phyloP scores from a whole-genome alignment of 2,888 invertebrate genomes.

The Hanleya hanleyi region DNA sequence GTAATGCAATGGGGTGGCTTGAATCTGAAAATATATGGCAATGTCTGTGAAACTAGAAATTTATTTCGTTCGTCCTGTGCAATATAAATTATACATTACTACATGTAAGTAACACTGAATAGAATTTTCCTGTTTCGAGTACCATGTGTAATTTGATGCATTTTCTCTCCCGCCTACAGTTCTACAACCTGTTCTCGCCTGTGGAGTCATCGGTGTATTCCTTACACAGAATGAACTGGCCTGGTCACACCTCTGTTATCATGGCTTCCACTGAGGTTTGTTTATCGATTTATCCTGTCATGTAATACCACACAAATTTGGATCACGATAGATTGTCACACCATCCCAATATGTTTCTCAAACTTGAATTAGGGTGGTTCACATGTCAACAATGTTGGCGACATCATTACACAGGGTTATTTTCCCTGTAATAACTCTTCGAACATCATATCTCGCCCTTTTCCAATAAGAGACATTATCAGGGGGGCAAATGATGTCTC shows the following conservation, averaged over 20 bases:
- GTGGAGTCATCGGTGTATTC: slow-evolving; percentile 51
- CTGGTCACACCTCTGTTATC: slow-evolving; percentile 43
- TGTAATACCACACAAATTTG: neutral
- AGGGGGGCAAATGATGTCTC: too few relatives aligned
- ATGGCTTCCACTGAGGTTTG: slow-evolving; percentile 55
- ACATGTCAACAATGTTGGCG: too few relatives aligned
- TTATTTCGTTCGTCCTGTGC: neutral
- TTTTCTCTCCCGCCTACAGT: slow-evolving; percentile 41
- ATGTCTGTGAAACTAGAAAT: neutral
- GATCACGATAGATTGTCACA: too few relatives aligned
- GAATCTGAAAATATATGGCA: neutral
- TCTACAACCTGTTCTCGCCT: slow-evolving; percentile 50
- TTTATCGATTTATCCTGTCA: neutral
- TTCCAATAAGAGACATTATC: too few relatives aligned
- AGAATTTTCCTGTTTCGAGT: too few relatives aligned
- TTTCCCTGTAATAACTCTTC: too few relatives aligned
- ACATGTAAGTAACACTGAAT: neutral
- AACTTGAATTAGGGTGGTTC: neutral
- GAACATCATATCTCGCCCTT: too few relatives aligned
- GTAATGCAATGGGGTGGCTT: too few relatives aligned
- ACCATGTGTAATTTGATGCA: too few relatives aligned
- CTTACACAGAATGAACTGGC: slow-evolving; percentile 39
- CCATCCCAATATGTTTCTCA: too few relatives aligned
- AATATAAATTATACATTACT: neutral
- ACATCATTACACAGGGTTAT: too few relatives aligned